Percentiles rank a stretch among this genome's conserved stretches.
Evolutionary conservation across 2,888 invertebrate genomes (phyloP).

Genomic region (Drepana falcataria): DNA sequence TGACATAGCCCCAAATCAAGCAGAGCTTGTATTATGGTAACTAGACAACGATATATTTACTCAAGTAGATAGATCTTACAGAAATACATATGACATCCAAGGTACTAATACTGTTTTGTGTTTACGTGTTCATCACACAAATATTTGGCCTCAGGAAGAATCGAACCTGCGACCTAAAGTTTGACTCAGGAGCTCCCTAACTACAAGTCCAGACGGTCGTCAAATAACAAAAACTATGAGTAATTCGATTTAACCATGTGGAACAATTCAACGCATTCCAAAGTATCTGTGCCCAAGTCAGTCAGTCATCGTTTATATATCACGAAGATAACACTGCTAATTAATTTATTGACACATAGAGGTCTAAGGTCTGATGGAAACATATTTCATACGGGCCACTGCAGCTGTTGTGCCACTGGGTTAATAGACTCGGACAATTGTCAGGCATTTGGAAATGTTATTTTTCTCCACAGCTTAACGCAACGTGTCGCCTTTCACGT

Average conservation of each 20-base stretch:
- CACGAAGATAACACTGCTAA: conserved; percentile 30
- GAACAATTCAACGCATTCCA: background rate
- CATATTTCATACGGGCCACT: conserved; percentile 27
- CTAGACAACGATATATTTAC: too few relatives aligned
- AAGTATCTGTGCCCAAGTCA: background rate
- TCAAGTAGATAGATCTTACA: too few relatives aligned
- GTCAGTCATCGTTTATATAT: conserved; percentile 12
- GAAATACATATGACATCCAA: too few relatives aligned
- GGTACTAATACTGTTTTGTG: too few relatives aligned
- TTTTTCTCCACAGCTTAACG: background rate
- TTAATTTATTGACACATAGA: conserved; percentile 46
- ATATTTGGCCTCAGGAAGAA: too few relatives aligned
- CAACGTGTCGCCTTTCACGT: background rate
- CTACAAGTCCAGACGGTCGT: too few relatives aligned
- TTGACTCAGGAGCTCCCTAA: too few relatives aligned
- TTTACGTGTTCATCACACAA: too few relatives aligned
- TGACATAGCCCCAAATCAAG: too few relatives aligned
- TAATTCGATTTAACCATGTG: background rate
- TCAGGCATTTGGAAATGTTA: background rate
- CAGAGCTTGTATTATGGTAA: too few relatives aligned
- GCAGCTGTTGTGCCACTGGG: conserved; percentile 16
- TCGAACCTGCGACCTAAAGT: too few relatives aligned
- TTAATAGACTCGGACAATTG: conserved; percentile 14
- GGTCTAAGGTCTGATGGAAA: conserved; percentile 28
- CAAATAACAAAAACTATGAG: background rate